Evolutionary conservation across 2,888 invertebrate species (phyloP).

Genomic region (Tuta absoluta): DNA sequence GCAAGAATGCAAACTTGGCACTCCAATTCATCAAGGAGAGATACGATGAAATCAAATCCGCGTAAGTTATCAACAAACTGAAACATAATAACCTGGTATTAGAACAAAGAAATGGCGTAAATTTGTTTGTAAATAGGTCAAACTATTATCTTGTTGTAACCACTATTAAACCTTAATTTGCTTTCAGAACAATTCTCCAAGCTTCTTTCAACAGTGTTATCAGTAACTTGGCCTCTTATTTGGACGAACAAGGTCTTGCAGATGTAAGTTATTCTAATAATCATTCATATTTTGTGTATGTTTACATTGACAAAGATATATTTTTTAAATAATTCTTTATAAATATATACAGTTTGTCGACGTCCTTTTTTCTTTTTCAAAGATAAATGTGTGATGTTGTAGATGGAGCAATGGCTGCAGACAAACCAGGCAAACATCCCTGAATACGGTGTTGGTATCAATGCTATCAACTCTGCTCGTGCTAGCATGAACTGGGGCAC

Average conservation of each 20-base stretch:
- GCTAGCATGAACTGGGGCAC: conserved; percentile 64
- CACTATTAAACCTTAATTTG: background rate
- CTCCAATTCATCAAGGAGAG: conserved; percentile 59
- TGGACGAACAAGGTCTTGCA: conserved; percentile 61
- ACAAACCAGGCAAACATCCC: conserved; percentile 50
- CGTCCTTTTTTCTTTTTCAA: no score
- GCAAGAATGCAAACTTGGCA: conserved; percentile 56
- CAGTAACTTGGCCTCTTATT: conserved; percentile 56
- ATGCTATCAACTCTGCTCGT: conserved; percentile 54
- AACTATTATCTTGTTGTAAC: no score
- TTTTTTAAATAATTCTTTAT: no score
- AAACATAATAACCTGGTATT: background rate
- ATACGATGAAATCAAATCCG: conserved; percentile 50
- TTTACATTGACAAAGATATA: background rate
- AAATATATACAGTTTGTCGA: no score
- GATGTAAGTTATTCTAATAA: conserved; percentile 55
- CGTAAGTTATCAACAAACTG: conserved; percentile 46
- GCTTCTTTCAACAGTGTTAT: conserved; percentile 59
- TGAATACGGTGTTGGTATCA: conserved; percentile 53
- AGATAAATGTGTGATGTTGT: conserved; percentile 6
- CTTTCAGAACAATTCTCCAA: conserved; percentile 59
- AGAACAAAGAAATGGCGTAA: no score
- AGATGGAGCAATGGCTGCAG: conserved; percentile 70
- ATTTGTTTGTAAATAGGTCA: no score
- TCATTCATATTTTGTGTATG: background rate